Conservation (phyloP, 2,888 invertebrate genomes). For the Nephrotoma appendiculata region DNA sequence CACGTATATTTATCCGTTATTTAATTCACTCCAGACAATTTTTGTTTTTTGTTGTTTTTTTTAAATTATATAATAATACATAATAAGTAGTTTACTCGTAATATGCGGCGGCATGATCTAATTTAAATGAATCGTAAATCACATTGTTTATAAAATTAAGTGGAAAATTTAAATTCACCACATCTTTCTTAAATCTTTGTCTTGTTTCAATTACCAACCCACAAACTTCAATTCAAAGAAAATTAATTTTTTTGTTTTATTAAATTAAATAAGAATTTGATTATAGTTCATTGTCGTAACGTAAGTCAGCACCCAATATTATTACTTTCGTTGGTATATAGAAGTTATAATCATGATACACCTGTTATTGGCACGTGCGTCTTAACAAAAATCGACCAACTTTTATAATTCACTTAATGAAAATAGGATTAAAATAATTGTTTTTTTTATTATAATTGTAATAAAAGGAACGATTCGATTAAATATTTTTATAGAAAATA, state of each 20-base stretch:
- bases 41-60: not conserved
- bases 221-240: too few species aligned
- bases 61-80: not conserved
- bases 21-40: not conserved
- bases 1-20: not conserved
- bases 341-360: not conserved
- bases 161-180: not conserved
- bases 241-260: too few species aligned
- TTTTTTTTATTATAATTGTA: not conserved
- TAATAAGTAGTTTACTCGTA: not conserved
- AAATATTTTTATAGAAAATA: not conserved
- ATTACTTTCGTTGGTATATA: too few species aligned
- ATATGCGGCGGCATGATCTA: not conserved
- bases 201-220: too few species aligned
- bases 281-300: too few species aligned
- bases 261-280: too few species aligned
- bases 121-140: not conserved
- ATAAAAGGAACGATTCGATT: too few species aligned
- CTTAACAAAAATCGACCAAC: not conserved
- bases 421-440: not conserved
- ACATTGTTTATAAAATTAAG: not conserved
- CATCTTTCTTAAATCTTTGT: too few species aligned
- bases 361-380: not conserved
- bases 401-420: not conserved
- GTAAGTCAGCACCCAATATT: too few species aligned